Percentiles rank a stretch among this genome's conserved stretches.
phyloP scores from a whole-genome alignment of 2,113 vertebrate species.

The Agapornis roseicollis region DNA sequence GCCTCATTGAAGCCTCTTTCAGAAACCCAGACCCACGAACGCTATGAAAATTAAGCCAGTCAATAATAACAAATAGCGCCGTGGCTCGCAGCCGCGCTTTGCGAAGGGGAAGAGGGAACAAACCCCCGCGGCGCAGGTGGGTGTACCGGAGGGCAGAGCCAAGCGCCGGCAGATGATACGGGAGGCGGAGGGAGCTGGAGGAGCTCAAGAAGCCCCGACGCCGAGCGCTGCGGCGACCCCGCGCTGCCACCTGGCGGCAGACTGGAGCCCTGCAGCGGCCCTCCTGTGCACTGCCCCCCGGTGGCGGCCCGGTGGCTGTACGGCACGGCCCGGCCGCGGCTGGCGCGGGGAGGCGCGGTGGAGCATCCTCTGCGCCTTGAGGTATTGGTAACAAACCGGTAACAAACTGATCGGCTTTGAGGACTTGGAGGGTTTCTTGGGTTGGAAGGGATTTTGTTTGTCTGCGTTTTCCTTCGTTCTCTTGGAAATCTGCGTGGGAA shows the following conservation, averaged over 20 bases:
- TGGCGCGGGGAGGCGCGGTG: not conserved
- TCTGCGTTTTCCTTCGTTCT: not conserved
- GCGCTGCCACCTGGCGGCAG: not conserved
- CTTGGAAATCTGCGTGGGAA: not conserved
- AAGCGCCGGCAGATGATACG: accelerated
- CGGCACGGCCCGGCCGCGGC: too few relatives aligned
- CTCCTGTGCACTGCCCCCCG: not conserved
- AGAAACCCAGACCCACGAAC: not conserved
- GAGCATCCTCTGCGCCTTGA: too few relatives aligned
- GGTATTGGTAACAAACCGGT: too few relatives aligned
- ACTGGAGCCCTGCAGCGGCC: not conserved
- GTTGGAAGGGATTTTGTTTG: not conserved
- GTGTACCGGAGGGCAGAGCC: not conserved
- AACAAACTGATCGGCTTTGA: accelerated
- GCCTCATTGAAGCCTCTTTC: not conserved
- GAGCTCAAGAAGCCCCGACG: accelerated
- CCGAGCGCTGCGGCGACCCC: not conserved
- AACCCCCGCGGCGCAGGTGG: not conserved
- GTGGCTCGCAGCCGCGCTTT: not conserved
- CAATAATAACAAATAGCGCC: not conserved
- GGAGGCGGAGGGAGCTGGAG: accelerated
- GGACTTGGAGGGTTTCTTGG: not conserved
- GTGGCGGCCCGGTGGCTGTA: not conserved
- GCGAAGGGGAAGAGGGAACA: not conserved
- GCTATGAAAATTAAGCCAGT: not conserved